Base-by-base conservation (phyloP, 2,888 invertebrate genomes). In the Glyphotaelius pellucidus region DNA sequence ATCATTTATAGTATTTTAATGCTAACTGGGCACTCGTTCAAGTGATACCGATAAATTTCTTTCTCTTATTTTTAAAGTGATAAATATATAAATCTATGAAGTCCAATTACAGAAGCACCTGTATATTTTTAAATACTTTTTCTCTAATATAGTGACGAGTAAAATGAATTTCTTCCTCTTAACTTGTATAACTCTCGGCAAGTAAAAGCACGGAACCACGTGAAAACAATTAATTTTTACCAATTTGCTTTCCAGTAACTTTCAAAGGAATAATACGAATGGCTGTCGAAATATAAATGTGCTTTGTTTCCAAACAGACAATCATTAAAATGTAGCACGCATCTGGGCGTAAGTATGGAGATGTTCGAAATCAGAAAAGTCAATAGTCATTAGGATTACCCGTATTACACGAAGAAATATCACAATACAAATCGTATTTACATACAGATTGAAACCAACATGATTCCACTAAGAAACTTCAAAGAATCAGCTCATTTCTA, bases 31-130 rank as follows among this genome's bases (percentile, higher is more conserved):
- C 91, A 93, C 92, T 91, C 30, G 80, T 90, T 90, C 89, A 80
- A 89, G 93, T 83, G 91, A 93, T 91, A 89, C 91, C 91, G 90
- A 93, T 91, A 93, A 91, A 90, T 91, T 91, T 91, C 92, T 86
- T 90, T 92, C 84, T 92, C 92, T 92, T 93, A 92, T 92, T 90
- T 90, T 93, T 93, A 89, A 92, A 91, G 91, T 91, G 92, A 92
- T 92, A 93, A 92, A 92, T 91, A 93, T 93, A 92, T 93, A 93
- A 93, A 91, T 90, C 93, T 93, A 93, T 92, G 90, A 91, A 92
- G 89, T 92, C 92, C 90, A 92, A 91, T 92, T 89, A 91, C 88
- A 90, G 90, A 91, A 93, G 93, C 93, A 93, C 93, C 93, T 90
- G 92, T 52, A 90, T 81, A 86, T 91, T 92, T 92, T 90, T 52